phyloP scores from a whole-genome alignment of 2,113 vertebrate genomes.

The Genyomyrus donnyi region DNA sequence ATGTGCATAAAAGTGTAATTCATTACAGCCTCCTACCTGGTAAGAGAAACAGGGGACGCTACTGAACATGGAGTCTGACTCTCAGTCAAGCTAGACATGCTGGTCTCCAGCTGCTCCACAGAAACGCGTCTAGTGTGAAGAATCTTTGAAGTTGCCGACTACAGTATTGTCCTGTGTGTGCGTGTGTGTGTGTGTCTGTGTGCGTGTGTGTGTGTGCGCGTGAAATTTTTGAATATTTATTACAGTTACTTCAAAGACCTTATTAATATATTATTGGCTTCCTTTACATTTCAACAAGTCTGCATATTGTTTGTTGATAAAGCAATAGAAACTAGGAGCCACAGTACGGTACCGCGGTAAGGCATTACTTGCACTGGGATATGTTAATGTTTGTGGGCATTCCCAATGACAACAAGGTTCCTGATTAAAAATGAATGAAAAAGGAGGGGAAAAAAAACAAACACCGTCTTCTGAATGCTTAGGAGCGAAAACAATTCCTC shows the following conservation, averaged over 20 bases:
- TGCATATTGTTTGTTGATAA: background rate
- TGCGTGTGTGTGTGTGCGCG: background rate
- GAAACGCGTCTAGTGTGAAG: background rate
- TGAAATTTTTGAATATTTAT: background rate
- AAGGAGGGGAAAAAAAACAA: background rate
- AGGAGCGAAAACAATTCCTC: background rate
- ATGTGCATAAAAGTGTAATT: background rate
- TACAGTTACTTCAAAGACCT: background rate
- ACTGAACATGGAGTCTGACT: background rate
- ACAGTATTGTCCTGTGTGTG: background rate
- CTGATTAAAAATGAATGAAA: constrained; percentile 5
- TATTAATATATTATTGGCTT: background rate
- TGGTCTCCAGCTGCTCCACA: background rate
- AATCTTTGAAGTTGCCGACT: background rate
- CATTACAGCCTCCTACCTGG: background rate
- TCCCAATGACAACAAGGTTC: background rate
- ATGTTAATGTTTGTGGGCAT: background rate
- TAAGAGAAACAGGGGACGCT: background rate
- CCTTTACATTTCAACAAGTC: background rate
- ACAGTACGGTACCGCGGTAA: background rate
- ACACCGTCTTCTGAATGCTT: background rate
- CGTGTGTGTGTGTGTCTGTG: background rate
- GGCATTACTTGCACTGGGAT: background rate
- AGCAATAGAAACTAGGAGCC: background rate
- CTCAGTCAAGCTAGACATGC: background rate